Evolutionary conservation across 2,888 invertebrate genomes (phyloP), one percentile per base, ranked within the genome.

Genomic region (Drosophila tanythrix): DNA sequence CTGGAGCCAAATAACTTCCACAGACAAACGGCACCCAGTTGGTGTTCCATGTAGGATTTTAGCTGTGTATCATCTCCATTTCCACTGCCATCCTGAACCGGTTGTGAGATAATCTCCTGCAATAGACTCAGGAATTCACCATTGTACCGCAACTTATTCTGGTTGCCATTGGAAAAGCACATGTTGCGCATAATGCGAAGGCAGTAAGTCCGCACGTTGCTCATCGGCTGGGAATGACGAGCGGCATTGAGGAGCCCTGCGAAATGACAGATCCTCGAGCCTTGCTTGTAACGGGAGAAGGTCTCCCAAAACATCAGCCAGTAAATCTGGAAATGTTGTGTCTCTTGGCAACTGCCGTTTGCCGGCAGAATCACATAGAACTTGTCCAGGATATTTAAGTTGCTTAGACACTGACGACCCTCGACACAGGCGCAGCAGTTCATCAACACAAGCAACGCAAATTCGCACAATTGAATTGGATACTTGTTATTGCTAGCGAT

Each of bases 261-360:
- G 55, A 93, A 60, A 66, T 93, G 90, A n/a, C 90, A 90, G 8
- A 81, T 65, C n/a, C 78, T 79, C 8, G 84, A 88, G 8, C 93
- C 92, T 29, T 91, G 90, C 13, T 89, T 83, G 71, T 93, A 91
- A 10, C 93, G 87, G 3, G 93, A 91, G 72, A 87, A 93, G 13
- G 91, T 64, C 70, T 93, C 92, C 92, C 92, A 93, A 70, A 93
- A 92, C 13, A 79, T 56, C 2, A 93, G 79, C 93, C 93, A 93
- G 8, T 79, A 62, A 2, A 78, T 60, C n/a, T 91, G 53, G 3
- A 92, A 74, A 0, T 86, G 76, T 18, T 84, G 77, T 72, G 89
- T 91, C 3, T 85, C 68, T 69, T 91, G 91, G 21, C 11, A 21
- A 21, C 1, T 0, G 25, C 15, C 2, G 8, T 10, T 7, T 11